Evolutionary conservation across 2,888 invertebrate genomes (phyloP).

Genomic region (Apamea anceps): DNA sequence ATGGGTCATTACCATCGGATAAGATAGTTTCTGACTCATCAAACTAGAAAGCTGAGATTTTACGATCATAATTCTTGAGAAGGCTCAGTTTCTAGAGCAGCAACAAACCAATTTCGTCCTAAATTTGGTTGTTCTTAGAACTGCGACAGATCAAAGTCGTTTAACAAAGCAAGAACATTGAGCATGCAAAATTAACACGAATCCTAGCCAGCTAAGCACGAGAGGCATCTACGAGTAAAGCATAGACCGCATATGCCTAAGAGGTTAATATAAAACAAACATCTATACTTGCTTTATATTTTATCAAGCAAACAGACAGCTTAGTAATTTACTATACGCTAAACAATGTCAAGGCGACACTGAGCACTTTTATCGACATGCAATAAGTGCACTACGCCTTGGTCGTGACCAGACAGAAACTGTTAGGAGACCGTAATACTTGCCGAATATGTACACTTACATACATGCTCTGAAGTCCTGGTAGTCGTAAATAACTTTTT

Average conservation of each 20-base stretch:
- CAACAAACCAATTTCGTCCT: not conserved
- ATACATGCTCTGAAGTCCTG: not conserved
- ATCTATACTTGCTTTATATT: constrained; percentile 28
- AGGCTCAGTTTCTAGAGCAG: not conserved
- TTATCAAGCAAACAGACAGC: constrained; percentile 40
- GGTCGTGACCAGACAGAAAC: constrained; percentile 49
- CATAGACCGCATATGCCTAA: constrained; percentile 11
- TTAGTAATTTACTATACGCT: constrained; percentile 42
- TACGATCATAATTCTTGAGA: not conserved
- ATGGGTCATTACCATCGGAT: constrained; percentile 41
- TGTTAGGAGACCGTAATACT: constrained; percentile 48
- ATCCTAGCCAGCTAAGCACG: not conserved
- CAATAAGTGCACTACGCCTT: constrained; percentile 40
- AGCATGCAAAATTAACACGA: not conserved
- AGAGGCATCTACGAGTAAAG: not conserved
- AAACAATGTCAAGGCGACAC: constrained; percentile 63
- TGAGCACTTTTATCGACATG: constrained; percentile 55
- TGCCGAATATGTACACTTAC: constrained; percentile 9
- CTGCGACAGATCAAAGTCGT: not conserved
- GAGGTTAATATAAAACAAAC: constrained; percentile 50
- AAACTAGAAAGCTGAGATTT: constrained; percentile 9
- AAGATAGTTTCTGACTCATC: constrained; percentile 2
- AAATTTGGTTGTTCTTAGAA: not conserved
- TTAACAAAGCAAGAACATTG: not conserved
- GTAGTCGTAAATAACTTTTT: constrained; percentile 46